Conservation (phyloP, 1,140 invertebrate genomes). For the Trichonephila clavipes region DNA sequence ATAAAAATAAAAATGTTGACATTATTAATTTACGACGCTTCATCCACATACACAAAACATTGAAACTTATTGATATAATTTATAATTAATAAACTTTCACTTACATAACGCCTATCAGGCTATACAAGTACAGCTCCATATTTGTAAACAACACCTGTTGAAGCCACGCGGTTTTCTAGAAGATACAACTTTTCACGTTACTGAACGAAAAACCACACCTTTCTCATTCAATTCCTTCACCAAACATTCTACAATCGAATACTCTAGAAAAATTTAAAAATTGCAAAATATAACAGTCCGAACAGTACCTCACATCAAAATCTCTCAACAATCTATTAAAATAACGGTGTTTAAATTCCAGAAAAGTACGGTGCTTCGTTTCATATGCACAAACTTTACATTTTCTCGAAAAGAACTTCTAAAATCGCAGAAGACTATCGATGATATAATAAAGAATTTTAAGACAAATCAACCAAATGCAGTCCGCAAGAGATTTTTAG, state of each 20-base stretch:
- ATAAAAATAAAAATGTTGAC: no score
- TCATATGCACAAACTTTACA: neutral
- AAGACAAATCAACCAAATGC: neutral
- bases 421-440: neutral
- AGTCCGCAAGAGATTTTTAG: no score
- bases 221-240: neutral
- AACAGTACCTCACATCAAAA: no score
- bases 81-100: neutral
- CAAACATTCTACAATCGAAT: neutral
- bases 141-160: conserved; percentile 75
- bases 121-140: conserved; percentile 57
- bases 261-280: neutral
- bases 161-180: conserved; percentile 43
- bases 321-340: neutral
- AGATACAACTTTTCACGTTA: neutral
- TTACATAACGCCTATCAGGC: conserved; percentile 58
- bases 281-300: no score
- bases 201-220: neutral
- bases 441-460: neutral
- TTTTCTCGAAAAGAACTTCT: neutral
- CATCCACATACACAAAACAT: no score
- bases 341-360: neutral
- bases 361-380: neutral
- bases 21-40: no score
- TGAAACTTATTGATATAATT: no score